Base-by-base conservation (phyloP, 2,888 invertebrate genomes). In the Artemia sp. region DNA sequence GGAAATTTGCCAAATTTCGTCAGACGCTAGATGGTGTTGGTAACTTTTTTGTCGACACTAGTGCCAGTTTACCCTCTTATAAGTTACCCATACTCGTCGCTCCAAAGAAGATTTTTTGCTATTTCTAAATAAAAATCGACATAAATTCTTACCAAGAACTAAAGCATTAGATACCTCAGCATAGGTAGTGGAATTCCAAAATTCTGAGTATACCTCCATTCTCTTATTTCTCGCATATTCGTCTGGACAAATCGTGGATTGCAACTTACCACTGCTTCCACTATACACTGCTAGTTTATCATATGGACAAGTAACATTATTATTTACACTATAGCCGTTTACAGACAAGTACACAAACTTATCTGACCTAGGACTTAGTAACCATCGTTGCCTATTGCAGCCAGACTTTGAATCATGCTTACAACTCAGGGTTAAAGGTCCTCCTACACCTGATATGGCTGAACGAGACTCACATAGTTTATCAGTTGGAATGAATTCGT, bases 371-470 rank as follows among this genome's bases (percentile, higher is more conserved):
- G 88, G 88, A 76, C 88, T 87, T 70, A 89, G 86, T 1, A 88
- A 79, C 88, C 88, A 89, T 1, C 88, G 88, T 75, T 87, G 85
- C 75, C 86, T 85, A 51, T 86, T 83, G 77, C 88, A 88, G 71
- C 66, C 78, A 78, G 58, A 77, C 76, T 58, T 76, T 51, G 53
- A 52, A 12, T 67, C 67, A 38, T 38, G 38, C 24, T 52, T 58
- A 14, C 50, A 70, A 8, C 67, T 66, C 50, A 70, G 70, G 14
- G 67, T 71, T 19, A 73, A 58, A n/a, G 51, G 24, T 86, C 73
- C 83, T 81, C 4, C 88, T 78, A 52, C 84, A 87, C 0, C 89
- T 88, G 75, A 87, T 86, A 79, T 68, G 84, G 85, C 51, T 85
- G 85, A 80, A 68, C 70, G 67, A 74, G 75, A 51, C 72, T 72